These are phyloP conservation scores for Halesus radiatus DNA, from an alignment of 1,140 invertebrate species.

Conservation along the genomic window DNA sequence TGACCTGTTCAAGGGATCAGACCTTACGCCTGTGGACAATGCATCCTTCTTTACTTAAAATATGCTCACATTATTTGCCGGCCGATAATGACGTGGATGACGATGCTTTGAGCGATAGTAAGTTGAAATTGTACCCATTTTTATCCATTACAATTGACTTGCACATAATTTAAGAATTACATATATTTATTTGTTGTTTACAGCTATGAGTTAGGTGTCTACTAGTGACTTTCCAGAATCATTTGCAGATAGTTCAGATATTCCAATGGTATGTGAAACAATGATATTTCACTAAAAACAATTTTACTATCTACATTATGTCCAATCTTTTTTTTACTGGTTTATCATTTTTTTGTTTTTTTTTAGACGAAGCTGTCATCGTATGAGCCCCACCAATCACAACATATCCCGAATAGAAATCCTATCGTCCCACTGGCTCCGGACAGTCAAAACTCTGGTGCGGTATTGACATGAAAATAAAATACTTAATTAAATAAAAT, in stretches of 20 bases:
- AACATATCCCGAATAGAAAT: too few species aligned
- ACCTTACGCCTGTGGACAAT: too few species aligned
- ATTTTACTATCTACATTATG: neutral
- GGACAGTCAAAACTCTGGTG: too few species aligned
- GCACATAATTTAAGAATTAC: neutral
- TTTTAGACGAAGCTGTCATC: slow-evolving; percentile 60
- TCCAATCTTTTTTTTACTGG: too few species aligned
- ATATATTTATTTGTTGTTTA: slow-evolving; percentile 50
- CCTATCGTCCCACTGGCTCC: too few species aligned
- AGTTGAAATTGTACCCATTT: slow-evolving; percentile 48
- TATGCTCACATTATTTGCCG: too few species aligned
- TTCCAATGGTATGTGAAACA: slow-evolving; percentile 62
- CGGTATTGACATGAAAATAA: too few species aligned
- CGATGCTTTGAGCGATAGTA: too few species aligned
- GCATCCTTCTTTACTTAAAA: too few species aligned
- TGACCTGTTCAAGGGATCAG: too few species aligned
- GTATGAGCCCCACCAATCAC: slow-evolving; percentile 71
- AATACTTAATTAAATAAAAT: too few species aligned
- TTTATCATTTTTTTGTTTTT: slow-evolving; percentile 65
- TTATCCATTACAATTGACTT: neutral
- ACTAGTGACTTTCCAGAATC: slow-evolving; percentile 61
- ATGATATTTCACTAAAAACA: neutral
- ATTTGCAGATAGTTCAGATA: slow-evolving; percentile 57
- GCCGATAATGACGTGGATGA: too few species aligned
- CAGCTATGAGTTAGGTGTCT: slow-evolving; percentile 66